Evolutionary conservation across 1,140 invertebrate genomes (phyloP).

Genomic region (Berghia stephanieae): DNA sequence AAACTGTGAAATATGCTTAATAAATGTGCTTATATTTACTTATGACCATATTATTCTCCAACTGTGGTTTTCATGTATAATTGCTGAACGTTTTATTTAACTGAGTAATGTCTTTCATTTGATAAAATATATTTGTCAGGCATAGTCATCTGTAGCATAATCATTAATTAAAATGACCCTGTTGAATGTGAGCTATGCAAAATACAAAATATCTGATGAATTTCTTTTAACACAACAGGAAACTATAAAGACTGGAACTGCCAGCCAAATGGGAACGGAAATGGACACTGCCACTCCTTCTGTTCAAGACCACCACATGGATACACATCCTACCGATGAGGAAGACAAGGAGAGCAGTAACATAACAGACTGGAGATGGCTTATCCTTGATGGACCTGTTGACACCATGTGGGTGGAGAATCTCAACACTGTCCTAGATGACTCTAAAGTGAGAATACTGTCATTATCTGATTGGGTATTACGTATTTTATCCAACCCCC

Average conservation of each 20-base stretch:
- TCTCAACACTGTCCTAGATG: conserved; percentile 67
- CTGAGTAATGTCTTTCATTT: too few species aligned
- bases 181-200: too few species aligned
- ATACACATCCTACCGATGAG: conserved; percentile 24
- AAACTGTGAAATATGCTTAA: too few species aligned
- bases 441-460: conserved; percentile 61
- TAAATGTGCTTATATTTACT: too few species aligned
- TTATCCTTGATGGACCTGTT: conserved; percentile 66
- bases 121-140: too few species aligned
- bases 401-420: conserved; percentile 67
- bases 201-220: conserved; percentile 27
- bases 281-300: conserved; percentile 14
- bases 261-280: conserved; percentile 19
- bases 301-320: conserved; percentile 10
- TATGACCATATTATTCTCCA: too few species aligned
- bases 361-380: conserved; percentile 60
- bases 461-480: too few species aligned
- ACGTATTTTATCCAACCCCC: too few species aligned
- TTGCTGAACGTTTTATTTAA: too few species aligned
- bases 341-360: conserved; percentile 19
- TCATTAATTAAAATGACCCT: too few species aligned
- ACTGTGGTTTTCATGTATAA: too few species aligned
- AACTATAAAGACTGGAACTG: conserved; percentile 1
- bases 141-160: too few species aligned
- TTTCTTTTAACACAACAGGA: conserved; percentile 11